phyloP scores from a whole-genome alignment of 2,113 vertebrate species.

The Hemibagrus wyckioides region DNA sequence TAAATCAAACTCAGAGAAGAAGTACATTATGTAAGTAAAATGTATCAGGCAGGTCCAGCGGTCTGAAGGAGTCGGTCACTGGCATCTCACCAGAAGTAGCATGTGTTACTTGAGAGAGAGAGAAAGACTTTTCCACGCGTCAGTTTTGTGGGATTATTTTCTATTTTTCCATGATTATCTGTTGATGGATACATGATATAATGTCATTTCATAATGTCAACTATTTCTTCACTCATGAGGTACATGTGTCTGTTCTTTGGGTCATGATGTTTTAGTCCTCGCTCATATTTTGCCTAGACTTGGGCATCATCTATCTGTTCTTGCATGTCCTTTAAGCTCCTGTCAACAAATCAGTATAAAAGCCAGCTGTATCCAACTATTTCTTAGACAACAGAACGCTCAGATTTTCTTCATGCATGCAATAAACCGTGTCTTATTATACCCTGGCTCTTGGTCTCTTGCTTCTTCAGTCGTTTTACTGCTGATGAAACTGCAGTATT shows the following conservation, averaged over 20 bases:
- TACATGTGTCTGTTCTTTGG: too few relatives aligned
- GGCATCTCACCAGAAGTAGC: neutral
- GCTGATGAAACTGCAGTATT: neutral
- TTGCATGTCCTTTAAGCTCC: too few relatives aligned
- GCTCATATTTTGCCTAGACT: too few relatives aligned
- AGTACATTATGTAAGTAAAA: neutral
- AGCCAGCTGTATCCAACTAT: too few relatives aligned
- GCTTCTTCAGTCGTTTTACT: neutral
- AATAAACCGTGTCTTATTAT: neutral
- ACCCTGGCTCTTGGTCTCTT: neutral
- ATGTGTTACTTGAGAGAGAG: neutral
- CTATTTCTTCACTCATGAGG: too few relatives aligned
- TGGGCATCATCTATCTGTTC: too few relatives aligned
- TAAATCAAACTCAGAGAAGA: neutral
- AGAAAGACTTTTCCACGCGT: neutral
- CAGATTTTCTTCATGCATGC: neutral
- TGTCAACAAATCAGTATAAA: too few relatives aligned
- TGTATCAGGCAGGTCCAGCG: neutral
- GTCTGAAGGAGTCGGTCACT: neutral
- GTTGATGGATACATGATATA: neutral
- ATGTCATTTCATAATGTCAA: too few relatives aligned
- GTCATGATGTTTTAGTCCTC: too few relatives aligned
- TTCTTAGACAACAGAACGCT: too few relatives aligned
- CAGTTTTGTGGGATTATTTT: neutral
- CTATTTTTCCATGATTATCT: neutral